Percentiles rank a stretch among this genome's conserved stretches.
These are phyloP conservation scores for Malurus splendens DNA, from an alignment of 2,797 vertebrate species.

Conservation along the genomic window DNA sequence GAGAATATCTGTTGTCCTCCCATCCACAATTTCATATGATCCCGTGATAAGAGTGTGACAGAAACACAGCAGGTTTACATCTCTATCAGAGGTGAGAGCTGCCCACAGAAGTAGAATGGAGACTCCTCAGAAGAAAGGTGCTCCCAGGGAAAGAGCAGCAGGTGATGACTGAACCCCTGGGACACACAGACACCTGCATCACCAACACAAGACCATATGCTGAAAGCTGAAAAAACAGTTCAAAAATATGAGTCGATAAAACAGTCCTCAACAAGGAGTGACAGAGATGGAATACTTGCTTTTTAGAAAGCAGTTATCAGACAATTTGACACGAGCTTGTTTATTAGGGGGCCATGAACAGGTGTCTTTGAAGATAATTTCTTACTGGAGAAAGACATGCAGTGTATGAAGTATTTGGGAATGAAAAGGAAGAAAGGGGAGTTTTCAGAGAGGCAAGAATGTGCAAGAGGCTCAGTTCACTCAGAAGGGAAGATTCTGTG, in stretches of 20 bases:
- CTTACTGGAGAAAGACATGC: background rate
- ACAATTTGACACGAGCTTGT: background rate
- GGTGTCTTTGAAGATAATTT: background rate
- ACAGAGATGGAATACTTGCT: background rate
- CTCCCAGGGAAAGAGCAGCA: background rate
- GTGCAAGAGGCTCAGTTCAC: background rate
- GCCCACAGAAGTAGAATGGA: background rate
- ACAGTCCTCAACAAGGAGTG: background rate
- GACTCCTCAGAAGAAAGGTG: background rate
- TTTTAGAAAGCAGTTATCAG: background rate
- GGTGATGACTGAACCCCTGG: background rate
- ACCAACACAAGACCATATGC: background rate
- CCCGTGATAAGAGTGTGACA: background rate
- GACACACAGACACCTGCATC: too few relatives aligned
- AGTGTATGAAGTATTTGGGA: background rate
- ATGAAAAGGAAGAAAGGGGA: background rate
- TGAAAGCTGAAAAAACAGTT: background rate
- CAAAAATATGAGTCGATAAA: background rate
- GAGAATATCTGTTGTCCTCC: background rate
- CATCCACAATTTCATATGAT: background rate
- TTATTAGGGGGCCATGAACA: background rate
- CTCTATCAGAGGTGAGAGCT: background rate
- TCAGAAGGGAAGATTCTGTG: background rate
- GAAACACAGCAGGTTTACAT: background rate
- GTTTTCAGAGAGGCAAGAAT: background rate